phyloP scores from a whole-genome alignment of 2,113 vertebrate genomes.

The Haliaeetus leucogaster region DNA sequence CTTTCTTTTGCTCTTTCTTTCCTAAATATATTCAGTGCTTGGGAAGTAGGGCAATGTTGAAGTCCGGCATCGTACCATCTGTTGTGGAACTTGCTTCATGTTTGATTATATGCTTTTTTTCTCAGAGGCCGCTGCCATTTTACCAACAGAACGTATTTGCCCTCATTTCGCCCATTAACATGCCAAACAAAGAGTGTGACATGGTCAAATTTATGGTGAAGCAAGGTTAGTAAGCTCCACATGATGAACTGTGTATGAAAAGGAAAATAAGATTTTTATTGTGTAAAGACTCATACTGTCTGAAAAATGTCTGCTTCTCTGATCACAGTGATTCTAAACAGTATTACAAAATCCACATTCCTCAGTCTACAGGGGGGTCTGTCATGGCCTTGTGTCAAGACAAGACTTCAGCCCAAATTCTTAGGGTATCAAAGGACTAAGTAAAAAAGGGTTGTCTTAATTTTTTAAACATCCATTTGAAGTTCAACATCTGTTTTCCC shows the following conservation, averaged over 20 bases:
- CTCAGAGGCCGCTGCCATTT: neutral
- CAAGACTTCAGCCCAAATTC: neutral
- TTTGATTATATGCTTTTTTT: neutral
- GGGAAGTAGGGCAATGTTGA: neutral
- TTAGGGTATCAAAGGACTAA: neutral
- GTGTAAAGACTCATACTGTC: neutral
- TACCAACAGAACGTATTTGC: conserved; percentile 86
- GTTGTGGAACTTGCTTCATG: neutral
- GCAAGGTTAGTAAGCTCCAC: conserved; percentile 73
- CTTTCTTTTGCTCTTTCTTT: neutral
- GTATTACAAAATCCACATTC: neutral
- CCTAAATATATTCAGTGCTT: neutral
- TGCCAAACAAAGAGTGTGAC: conserved; percentile 75
- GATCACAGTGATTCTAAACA: neutral
- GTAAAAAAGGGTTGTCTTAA: neutral
- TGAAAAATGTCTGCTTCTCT: neutral
- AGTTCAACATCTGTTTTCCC: neutral
- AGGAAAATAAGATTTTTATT: neutral
- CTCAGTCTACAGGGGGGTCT: neutral
- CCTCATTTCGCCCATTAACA: conserved; percentile 81
- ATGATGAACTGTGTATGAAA: neutral
- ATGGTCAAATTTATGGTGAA: conserved; percentile 81
- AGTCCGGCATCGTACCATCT: neutral
- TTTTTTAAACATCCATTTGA: neutral
- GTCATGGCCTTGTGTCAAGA: neutral